Evolutionary conservation across 2,888 invertebrate species (phyloP).

Genomic region (Andrena hattorfiana): DNA sequence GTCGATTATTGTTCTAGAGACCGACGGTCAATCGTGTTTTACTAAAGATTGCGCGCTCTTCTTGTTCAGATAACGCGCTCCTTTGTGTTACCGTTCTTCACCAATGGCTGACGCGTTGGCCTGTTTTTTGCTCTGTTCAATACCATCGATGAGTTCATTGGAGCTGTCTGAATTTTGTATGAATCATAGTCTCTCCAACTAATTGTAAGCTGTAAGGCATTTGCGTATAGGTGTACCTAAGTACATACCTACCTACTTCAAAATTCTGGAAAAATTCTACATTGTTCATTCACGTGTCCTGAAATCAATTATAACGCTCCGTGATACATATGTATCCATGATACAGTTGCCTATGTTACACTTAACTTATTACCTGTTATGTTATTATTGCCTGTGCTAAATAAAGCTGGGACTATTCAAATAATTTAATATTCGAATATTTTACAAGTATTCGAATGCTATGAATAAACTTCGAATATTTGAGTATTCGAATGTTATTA

Average conservation of each 20-base stretch:
- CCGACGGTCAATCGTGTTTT: slow-evolving; percentile 39
- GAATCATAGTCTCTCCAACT: slow-evolving; percentile 4
- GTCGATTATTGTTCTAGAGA: slow-evolving; percentile 37
- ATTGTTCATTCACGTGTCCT: not conserved
- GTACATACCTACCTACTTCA: not conserved
- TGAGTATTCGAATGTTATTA: too few species aligned
- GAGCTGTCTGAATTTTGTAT: slow-evolving; percentile 22
- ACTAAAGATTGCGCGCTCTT: slow-evolving; percentile 35
- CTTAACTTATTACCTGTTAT: too few species aligned
- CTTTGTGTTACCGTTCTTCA: slow-evolving; percentile 40
- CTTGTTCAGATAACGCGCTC: slow-evolving; percentile 23
- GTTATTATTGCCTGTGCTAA: too few species aligned
- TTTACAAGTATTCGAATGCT: too few species aligned
- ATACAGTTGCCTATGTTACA: too few species aligned
- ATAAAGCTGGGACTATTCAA: too few species aligned
- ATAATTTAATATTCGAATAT: too few species aligned
- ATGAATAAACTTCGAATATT: too few species aligned
- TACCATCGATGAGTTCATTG: slow-evolving; percentile 39
- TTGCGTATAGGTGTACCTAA: not conserved
- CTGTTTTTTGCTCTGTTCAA: slow-evolving; percentile 24
- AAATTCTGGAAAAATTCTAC: not conserved
- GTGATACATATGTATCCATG: too few species aligned
- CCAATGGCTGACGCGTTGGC: slow-evolving; percentile 38
- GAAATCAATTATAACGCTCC: too few species aligned
- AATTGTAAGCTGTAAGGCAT: too few species aligned